Evolutionary conservation across 2,797 vertebrate species (phyloP), one percentile per base, ranked within the genome.

Genomic region (Aotus griseimembra): DNA sequence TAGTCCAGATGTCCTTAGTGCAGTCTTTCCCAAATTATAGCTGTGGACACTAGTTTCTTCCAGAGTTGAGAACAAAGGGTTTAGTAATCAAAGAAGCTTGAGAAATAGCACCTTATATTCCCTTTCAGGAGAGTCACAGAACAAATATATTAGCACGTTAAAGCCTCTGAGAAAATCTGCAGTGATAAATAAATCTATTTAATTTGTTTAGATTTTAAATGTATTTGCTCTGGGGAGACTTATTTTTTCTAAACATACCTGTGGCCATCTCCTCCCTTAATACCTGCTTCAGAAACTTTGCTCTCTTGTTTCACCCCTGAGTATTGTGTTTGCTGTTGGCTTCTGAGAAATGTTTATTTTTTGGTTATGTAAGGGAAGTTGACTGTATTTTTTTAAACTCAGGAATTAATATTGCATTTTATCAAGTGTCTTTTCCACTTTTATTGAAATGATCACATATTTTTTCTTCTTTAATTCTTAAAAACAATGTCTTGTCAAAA

Each of bases 131-230:
- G 9, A 93, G 41, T 44, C 33, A 77, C 17, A 76, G 58, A 96
- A 79, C 61, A 96, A 93, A 95, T 30, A 81, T 0, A 13, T 52
- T 73, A 90, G 7, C 33, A 58, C n/a, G 58, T 14, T 75, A 77
- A 96, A 95, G 13, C 33, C 41, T 50, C 28, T 79, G 88, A 96
- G 85, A 94, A 92, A 93, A 52, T 2, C 19, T 89, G 86, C 24
- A 58, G 22, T 33, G 11, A 30, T 87, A 75, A 96, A 84, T 26
- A 87, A 82, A 64, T 64, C 52, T 33, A 28, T 72, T 95, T 88
- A 91, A 93, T 84, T 93, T 93, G 48, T 93, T 95, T 90, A 94
- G 14, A 22, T 95, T 57, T 48, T 58, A 50, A 48, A 83, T 2
- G 82, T 97, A 50, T 89, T 96, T 97, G 61, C 70, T 96, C 22